A percentile compares a stretch with the other conserved stretches of the same genome.
Conservation (phyloP, 2,113 vertebrate genomes). For the Perognathus longimembris region DNA sequence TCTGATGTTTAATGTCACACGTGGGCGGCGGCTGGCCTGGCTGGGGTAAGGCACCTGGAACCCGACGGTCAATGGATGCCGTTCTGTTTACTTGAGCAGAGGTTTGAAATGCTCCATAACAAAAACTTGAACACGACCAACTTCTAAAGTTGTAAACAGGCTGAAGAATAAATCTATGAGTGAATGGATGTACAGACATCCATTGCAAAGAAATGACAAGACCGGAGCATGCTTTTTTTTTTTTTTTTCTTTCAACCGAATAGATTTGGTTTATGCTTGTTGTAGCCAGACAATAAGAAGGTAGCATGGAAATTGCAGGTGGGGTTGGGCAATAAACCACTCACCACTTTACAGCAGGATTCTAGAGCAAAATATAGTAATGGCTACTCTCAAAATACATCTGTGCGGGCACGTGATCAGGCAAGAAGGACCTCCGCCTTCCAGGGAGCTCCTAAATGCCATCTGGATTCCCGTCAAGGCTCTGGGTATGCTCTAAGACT, state of each 20-base stretch:
- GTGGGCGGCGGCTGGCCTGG: no score
- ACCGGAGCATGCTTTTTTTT: background rate
- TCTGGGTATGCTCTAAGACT: background rate
- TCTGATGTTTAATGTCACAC: background rate
- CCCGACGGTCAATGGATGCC: fast-evolving
- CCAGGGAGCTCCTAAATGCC: background rate
- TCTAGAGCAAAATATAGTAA: background rate
- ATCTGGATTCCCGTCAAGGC: background rate
- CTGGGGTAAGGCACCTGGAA: no score
- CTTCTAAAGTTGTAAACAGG: background rate
- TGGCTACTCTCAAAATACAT: background rate
- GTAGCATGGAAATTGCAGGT: background rate
- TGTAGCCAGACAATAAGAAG: background rate
- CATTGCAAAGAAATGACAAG: fast-evolving
- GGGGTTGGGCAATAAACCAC: background rate
- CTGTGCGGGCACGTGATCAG: fast-evolving
- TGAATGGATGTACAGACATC: fast-evolving
- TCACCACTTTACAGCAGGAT: background rate
- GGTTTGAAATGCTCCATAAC: background rate
- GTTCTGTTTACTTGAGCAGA: background rate
- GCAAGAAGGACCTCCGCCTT: background rate
- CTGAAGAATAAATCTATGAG: background rate
- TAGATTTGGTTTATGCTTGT: background rate
- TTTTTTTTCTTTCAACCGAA: background rate
- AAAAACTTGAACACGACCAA: background rate